Evolutionary conservation across 2,797 vertebrate genomes (phyloP).

Genomic region (Rhinichthys osculus): DNA sequence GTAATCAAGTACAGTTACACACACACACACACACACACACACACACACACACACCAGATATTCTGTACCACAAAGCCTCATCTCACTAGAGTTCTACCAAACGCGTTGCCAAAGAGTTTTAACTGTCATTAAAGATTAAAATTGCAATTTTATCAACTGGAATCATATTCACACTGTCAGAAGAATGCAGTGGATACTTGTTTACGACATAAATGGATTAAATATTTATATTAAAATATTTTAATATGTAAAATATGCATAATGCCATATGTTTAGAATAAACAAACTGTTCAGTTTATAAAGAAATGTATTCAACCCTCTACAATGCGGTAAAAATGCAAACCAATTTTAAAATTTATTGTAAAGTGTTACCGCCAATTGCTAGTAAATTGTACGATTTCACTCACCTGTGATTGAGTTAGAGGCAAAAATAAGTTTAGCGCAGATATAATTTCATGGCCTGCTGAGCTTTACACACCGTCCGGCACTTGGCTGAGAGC

Average conservation of each 20-base stretch:
- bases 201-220: background rate
- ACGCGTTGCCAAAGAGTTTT: background rate
- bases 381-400: too few species aligned
- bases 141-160: background rate
- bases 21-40: constrained; percentile 12
- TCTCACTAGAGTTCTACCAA: constrained; percentile 6
- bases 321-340: too few species aligned
- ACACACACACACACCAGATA: background rate
- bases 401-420: too few species aligned
- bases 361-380: too few species aligned
- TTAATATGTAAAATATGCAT: background rate
- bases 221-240: background rate
- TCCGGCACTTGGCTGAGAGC: too few species aligned
- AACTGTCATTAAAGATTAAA: constrained; percentile 16
- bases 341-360: too few species aligned
- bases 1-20: background rate
- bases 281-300: background rate
- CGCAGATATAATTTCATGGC: too few species aligned
- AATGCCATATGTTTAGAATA: background rate
- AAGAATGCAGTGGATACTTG: background rate
- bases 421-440: too few species aligned
- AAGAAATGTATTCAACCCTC: background rate
- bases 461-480: too few species aligned
- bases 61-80: background rate
- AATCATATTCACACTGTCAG: background rate